Evolutionary conservation across 2,888 invertebrate genomes (phyloP), one percentile per base, ranked within the genome.

Genomic region (Strigamia maritima): DNA sequence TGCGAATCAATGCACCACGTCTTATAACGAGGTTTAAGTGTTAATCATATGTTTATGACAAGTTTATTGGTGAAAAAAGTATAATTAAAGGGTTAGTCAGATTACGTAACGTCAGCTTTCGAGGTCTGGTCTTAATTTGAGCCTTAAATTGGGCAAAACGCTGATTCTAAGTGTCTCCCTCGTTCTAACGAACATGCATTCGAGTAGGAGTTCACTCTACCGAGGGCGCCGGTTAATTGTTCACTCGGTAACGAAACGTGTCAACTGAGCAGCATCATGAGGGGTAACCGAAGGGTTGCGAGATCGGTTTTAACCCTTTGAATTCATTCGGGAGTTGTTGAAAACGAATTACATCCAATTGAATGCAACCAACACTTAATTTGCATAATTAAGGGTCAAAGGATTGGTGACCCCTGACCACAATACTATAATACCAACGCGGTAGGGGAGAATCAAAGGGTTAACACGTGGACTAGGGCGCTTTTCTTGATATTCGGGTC

Each of bases 231-330:
- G 44, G 4, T 44, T 44, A 44, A 44, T 44, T 44, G 44, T 44
- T n/a, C 16, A 16, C 44, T 14, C 44, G 35, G 44, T 44, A 44
- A 44, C 44, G 44, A 44, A 44, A 44, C 44, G 54, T n/a, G 54
- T n/a, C 54, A 19, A 54, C 54, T 35, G 35, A 35, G 35, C 35
- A 35, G 35, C 35, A 35, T 35, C 35, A 35, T 19, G 54, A 54
- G 22, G 19, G 19, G 54, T 44, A 54, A 54, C 54, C 54, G 54
- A 54, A 54, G 54, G 54, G 54, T 54, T 54, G 54, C n/a, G 28
- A n/a, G 70, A 28, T 70, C 70, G 28, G 26, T 70, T 70, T 70
- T 70, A 70, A 70, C 70, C 70, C 70, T 70, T 70, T 70, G 70
- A 70, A 28, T 28, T 28, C 70, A 28, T 16, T 16, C 16, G 70